Evolutionary conservation across 2,113 vertebrate genomes (phyloP).

Genomic region (Excalfactoria chinensis): DNA sequence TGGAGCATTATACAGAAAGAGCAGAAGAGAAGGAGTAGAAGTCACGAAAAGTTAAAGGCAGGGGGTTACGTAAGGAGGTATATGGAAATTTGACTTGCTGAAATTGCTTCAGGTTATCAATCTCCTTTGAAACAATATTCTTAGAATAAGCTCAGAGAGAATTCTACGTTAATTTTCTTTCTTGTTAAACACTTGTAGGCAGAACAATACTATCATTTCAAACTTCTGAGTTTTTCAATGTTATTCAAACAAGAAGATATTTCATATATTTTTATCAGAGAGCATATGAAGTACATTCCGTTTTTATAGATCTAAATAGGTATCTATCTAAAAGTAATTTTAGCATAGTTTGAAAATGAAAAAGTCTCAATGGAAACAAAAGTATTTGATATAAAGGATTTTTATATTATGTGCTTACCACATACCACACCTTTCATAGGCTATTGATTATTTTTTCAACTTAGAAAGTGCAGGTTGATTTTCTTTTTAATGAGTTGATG

Average conservation of each 20-base stretch:
- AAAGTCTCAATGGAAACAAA: not conserved
- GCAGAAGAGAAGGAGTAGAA: not conserved
- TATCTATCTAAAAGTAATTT: not conserved
- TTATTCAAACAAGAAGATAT: not conserved
- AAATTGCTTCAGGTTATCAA: not conserved
- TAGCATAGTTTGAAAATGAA: not conserved
- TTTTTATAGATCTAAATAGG: not conserved
- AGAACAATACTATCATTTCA: not conserved
- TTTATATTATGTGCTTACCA: not conserved
- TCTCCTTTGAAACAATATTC: not conserved
- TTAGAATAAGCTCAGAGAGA: not conserved
- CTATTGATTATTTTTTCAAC: not conserved
- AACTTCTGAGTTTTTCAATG: not conserved
- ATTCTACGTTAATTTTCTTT: not conserved
- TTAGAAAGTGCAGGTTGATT: rapidly evolving
- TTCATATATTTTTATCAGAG: not conserved
- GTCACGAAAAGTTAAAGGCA: not conserved
- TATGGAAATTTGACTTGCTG: not conserved
- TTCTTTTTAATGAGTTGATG: not conserved
- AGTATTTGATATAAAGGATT: not conserved
- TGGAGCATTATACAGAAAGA: not conserved
- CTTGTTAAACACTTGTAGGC: not conserved
- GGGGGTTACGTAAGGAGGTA: not conserved
- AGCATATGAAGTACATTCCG: not conserved
- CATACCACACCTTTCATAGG: not conserved